Conservation (phyloP, 2,797 vertebrate species). For the Pangasius sanitwongsei region DNA sequence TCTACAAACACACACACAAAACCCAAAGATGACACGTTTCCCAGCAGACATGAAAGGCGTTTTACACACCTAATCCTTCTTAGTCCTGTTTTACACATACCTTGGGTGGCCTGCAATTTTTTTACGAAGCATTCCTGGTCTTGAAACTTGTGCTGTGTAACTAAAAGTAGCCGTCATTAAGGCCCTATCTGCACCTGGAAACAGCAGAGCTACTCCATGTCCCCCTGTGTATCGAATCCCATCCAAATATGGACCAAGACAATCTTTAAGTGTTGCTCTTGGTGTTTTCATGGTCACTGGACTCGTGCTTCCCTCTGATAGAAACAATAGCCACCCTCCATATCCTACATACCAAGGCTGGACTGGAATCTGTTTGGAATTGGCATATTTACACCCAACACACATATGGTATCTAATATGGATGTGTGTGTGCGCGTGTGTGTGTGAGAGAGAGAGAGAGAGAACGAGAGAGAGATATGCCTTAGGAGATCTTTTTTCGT, state of each 20-base stretch:
- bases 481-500: not conserved
- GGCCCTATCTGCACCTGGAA: not conserved
- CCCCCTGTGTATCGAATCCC: not conserved
- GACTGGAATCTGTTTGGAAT: not conserved
- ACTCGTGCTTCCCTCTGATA: not conserved
- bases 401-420: not conserved
- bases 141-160: not conserved
- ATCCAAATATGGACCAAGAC: not conserved
- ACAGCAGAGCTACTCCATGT: not conserved
- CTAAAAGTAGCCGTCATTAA: not conserved
- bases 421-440: not conserved
- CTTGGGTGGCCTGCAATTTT: not conserved
- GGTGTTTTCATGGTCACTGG: too few species aligned
- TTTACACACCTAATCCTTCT: not conserved
- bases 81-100: not conserved
- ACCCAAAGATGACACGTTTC: not conserved
- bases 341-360: not conserved
- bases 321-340: not conserved
- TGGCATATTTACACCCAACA: not conserved
- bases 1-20: not conserved
- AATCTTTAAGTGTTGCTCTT: too few species aligned
- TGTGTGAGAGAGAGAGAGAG: not conserved
- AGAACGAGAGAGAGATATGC: not conserved
- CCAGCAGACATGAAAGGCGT: not conserved
- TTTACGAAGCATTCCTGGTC: not conserved